Conservation (phyloP, 2,797 vertebrate genomes). For the Molothrus aeneus region DNA sequence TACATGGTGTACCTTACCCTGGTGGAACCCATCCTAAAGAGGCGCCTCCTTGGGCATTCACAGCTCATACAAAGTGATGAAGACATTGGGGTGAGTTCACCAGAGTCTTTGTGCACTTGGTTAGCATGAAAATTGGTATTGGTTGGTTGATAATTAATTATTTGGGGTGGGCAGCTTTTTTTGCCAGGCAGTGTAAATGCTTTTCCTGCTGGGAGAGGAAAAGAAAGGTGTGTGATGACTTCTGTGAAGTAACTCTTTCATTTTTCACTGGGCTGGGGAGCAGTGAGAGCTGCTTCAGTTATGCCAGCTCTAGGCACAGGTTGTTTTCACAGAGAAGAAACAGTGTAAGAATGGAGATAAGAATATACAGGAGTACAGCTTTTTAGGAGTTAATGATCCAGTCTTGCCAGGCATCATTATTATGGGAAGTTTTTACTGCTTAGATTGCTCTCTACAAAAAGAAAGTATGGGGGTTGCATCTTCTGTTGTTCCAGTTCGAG, state of each 20-base stretch:
- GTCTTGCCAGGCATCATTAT: background rate
- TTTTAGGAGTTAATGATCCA: background rate
- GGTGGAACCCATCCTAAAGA: conserved; percentile 94
- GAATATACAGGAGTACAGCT: background rate
- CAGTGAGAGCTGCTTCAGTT: background rate
- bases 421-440: background rate
- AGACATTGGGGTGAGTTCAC: conserved; percentile 89
- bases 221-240: background rate
- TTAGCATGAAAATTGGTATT: background rate
- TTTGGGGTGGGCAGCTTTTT: background rate
- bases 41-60: conserved; percentile 94
- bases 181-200: background rate
- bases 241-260: background rate
- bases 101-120: background rate
- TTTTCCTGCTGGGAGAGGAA: background rate
- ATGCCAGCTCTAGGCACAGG: background rate
- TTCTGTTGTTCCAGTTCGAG: background rate
- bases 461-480: background rate
- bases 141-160: background rate
- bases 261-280: background rate
- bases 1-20: conserved; percentile 98
- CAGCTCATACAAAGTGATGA: conserved; percentile 96
- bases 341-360: background rate
- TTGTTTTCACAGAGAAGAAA: background rate
- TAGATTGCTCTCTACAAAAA: background rate